phyloP scores from a whole-genome alignment of 2,888 invertebrate genomes.

The Ophion costatus region DNA sequence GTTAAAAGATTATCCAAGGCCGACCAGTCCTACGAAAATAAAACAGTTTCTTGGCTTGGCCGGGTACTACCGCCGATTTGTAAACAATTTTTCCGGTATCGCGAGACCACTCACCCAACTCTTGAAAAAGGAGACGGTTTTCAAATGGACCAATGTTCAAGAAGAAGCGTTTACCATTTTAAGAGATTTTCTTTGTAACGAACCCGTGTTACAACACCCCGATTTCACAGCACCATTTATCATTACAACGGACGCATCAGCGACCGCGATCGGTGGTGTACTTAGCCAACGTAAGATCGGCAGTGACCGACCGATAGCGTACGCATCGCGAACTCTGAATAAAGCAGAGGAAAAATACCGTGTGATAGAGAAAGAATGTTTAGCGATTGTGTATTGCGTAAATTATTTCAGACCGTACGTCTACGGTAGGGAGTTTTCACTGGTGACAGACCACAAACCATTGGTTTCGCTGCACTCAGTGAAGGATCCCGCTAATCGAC shows the following conservation, averaged over 20 bases:
- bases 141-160: conserved; percentile 48
- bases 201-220: conserved; percentile 69
- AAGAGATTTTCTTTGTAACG: conserved; percentile 53
- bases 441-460: conserved; percentile 71
- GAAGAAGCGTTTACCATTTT: conserved; percentile 59
- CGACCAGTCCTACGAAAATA: conserved; percentile 22
- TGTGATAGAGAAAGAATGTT: conserved; percentile 44
- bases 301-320: conserved; percentile 60
- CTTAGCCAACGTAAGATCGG: conserved; percentile 69
- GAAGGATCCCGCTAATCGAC: conserved; percentile 71
- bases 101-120: conserved; percentile 53
- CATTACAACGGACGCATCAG: conserved; percentile 71
- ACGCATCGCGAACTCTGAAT: conserved; percentile 24
- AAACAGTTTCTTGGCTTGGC: conserved; percentile 50
- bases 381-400: conserved; percentile 66
- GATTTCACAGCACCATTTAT: conserved; percentile 65
- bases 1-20: conserved; percentile 11
- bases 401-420: conserved; percentile 60
- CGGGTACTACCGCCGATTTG: conserved; percentile 77
- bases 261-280: conserved; percentile 68
- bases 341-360: not conserved
- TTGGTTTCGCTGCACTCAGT: conserved; percentile 56
- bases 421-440: conserved; percentile 67
- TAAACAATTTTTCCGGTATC: conserved; percentile 68
- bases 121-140: conserved; percentile 33